These are phyloP conservation scores for Diaprepes abbreviatus DNA, from an alignment of 2,888 invertebrate species.

Conservation along the genomic window DNA sequence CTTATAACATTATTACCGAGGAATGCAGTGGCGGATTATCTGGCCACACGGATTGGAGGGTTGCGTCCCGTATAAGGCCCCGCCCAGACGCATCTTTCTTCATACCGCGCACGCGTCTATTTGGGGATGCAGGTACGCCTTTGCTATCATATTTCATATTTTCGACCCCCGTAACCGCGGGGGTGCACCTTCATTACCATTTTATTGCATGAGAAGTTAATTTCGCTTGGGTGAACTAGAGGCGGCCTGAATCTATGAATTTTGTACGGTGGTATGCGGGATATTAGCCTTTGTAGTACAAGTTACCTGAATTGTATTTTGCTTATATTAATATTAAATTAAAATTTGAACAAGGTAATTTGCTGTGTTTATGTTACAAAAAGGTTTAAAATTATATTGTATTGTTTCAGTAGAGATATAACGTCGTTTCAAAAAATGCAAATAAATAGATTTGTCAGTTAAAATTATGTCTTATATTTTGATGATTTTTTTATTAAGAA, in stretches of 20 bases:
- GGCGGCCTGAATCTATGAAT: slow-evolving; percentile 20
- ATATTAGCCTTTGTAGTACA: slow-evolving; percentile 17
- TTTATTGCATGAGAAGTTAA: slow-evolving; percentile 51
- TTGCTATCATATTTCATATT: slow-evolving; percentile 60
- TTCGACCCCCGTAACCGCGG: slow-evolving; percentile 48
- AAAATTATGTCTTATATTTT: too few relatives aligned
- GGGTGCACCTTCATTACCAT: slow-evolving; percentile 51
- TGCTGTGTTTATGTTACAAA: too few relatives aligned
- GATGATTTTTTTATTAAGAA: too few relatives aligned
- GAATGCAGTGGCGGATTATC: slow-evolving; percentile 59
- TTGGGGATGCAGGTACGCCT: slow-evolving; percentile 60
- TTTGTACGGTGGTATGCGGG: slow-evolving; percentile 3
- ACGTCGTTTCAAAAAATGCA: too few relatives aligned
- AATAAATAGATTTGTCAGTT: too few relatives aligned
- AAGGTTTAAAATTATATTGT: too few relatives aligned
- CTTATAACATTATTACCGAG: slow-evolving; percentile 61
- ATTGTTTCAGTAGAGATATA: too few relatives aligned
- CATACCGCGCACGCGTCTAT: slow-evolving; percentile 54
- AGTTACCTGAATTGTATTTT: background rate
- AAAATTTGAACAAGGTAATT: too few relatives aligned
- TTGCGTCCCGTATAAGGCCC: slow-evolving; percentile 55
- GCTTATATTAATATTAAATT: background rate
- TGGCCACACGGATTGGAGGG: slow-evolving; percentile 62
- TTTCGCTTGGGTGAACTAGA: slow-evolving; percentile 51
- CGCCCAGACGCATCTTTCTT: slow-evolving; percentile 58